A percentile compares a stretch with the other conserved stretches of the same genome.
These are phyloP conservation scores for Babyrousa celebensis DNA, from an alignment of 2,797 vertebrate genomes.

Conservation along the genomic window DNA sequence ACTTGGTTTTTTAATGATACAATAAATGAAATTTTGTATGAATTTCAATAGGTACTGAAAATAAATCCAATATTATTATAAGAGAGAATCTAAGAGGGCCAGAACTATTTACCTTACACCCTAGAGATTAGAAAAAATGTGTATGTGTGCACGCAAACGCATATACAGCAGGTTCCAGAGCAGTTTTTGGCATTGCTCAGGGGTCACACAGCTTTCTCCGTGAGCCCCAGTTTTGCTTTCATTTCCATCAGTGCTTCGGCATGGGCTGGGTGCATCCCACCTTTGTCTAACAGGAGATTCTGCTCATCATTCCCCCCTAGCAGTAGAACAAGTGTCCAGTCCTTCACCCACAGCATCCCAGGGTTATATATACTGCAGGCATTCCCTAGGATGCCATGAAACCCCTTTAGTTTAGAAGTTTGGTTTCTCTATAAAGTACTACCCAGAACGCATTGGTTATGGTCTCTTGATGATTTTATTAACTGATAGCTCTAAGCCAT, in stretches of 20 bases:
- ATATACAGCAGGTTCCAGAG: background rate
- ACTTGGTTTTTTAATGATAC: slow-evolving; percentile 26
- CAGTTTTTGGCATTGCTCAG: background rate
- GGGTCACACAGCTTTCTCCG: background rate
- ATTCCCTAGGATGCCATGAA: background rate
- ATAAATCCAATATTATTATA: background rate
- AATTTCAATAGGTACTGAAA: background rate
- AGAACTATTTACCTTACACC: background rate
- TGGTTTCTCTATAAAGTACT: slow-evolving; percentile 28
- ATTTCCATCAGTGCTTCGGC: background rate
- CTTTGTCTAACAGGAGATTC: background rate
- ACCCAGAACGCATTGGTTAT: background rate
- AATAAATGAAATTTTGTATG: slow-evolving; percentile 31
- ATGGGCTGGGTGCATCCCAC: background rate
- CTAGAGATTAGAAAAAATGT: background rate
- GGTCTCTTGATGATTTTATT: slow-evolving; percentile 36
- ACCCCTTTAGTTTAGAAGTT: background rate
- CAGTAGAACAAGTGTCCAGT: background rate
- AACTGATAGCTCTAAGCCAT: background rate
- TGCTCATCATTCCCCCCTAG: background rate
- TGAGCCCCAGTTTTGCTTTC: background rate
- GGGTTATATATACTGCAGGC: background rate
- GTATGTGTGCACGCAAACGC: accelerated
- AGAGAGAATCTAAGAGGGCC: background rate
- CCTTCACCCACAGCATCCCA: background rate